Base-by-base conservation (phyloP, 2,113 vertebrate species). In the Pholis gunnellus region DNA sequence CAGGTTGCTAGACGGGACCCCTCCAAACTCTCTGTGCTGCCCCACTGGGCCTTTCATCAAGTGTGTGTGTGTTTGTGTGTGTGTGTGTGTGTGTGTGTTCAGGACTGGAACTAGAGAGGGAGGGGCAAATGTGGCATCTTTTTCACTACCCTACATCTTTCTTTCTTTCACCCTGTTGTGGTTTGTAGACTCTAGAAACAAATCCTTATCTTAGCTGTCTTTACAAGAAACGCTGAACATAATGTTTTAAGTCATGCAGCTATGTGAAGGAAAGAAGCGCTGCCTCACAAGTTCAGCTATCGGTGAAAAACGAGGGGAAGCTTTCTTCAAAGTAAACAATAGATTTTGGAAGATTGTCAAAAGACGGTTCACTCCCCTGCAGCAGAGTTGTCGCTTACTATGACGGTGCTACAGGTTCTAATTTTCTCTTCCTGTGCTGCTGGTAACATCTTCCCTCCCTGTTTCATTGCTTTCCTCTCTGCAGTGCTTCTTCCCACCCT, bases 21-120 rank as follows among this genome's bases (percentile, higher is more conserved):
- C 87, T 67, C 66, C 52, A 78, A 87, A 88, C 75, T 88, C 85
- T 86, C 80, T 82, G 82, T 87, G 84, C 91, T 84, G 86, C 90
- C 94, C 94, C 85, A 91, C 93, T 94, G 92, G 86, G 94, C 89
- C 83, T 94, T 94, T 94, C 87, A 90, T 88, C 74, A 80, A 79
- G 77, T 42, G 73, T 83, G 76, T 82, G 67, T 82, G 78, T 71
- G 46, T 83, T 71, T 81, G 75, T 78, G 75, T 79, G 79, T 84
- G 50, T 74, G 72, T 82, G 81, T 56, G 75, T 70, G 76, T 64
- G 60, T 56, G 76, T 60, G 61, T 79, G 78, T 78, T 50, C 66
- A 63, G 66, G 68, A 36, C 29, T 75, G 72, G 46, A 56, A 60
- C 81, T 78, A 77, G 48, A 61, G 74, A 83, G 72, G 67, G 70